Evolutionary conservation across 2,113 vertebrate genomes (phyloP), one percentile per base, ranked within the genome.

Genomic region (Zosterops japonicus): DNA sequence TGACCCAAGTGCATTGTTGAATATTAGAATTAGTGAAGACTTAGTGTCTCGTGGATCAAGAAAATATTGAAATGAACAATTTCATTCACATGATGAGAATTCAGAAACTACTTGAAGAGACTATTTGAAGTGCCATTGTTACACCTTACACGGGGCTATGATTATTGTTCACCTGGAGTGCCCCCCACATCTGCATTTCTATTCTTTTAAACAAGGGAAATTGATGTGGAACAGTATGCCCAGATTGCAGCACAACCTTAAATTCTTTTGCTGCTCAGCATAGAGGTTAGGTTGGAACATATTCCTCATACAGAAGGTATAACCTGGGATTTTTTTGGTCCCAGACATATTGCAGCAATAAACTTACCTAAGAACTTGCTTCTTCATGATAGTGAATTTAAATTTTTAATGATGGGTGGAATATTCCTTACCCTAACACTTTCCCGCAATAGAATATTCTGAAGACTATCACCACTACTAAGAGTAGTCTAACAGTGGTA

Each of bases 191-290:
- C n/a, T 52, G 8, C 20, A 29, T 65, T 75, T 71, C 17, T 61
- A 16, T 79, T 79, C 24, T 56, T 4, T 35, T 61, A 53, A 79
- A 49, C 7, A 53, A 53, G 6, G 24, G 19, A 70, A 11, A 93
- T 9, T 1, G 0, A 41, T 47, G 27, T 47, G 11, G 9, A 78
- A 47, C 22, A 47, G 5, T 27, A 44, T 20, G 20, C 5, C n/a
- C 41, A 70, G 65, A 25, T n/a, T 21, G 33, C 3, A 47, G 6
- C 18, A 63, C 36, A 53, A 21, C 3, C 13, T 72, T 42, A 24
- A 78, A 61, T 29, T 82, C 20, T n/a, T 90, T 56, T 65, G 16
- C 27, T 3, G 0, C 11, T 31, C 35, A 78, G 11, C 13, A 65
- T 3, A 70, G 29, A 55, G 22, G 6, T 55, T 57, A 47, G 41